Evolutionary conservation across 30 jellyfish, hydroid and myxozoan species (phyloP).

Genomic region (Nemopilema nomurai): DNA sequence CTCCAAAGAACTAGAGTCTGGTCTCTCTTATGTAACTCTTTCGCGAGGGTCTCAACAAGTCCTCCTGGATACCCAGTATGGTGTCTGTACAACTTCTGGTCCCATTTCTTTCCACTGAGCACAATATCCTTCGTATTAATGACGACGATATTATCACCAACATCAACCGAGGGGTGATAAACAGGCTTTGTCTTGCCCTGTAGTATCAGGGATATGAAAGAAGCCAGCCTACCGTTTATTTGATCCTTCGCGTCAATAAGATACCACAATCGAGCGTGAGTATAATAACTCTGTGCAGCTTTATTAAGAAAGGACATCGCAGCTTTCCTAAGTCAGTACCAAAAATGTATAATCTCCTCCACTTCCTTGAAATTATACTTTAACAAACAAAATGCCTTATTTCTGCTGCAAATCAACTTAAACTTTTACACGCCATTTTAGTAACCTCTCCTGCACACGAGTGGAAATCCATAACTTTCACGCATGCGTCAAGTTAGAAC

Average conservation of each 20-base stretch:
- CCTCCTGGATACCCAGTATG: conserved; percentile 99
- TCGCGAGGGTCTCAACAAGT: conserved; percentile 69
- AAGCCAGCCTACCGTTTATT: conserved; percentile 84
- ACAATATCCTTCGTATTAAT: conserved; percentile 80
- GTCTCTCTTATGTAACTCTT: conserved; percentile 70
- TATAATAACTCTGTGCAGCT: conserved; percentile 78
- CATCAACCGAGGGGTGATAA: conserved; percentile 85
- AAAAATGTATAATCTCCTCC: too few relatives aligned
- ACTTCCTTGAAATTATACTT: background rate
- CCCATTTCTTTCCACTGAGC: conserved; percentile 90
- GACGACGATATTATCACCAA: conserved; percentile 97
- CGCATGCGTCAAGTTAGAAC: too few relatives aligned
- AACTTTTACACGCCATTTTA: background rate
- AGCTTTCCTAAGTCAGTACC: too few relatives aligned
- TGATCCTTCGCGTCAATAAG: conserved; percentile 97
- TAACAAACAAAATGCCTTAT: too few relatives aligned
- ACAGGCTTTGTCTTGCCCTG: conserved; percentile 94
- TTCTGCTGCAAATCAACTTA: background rate
- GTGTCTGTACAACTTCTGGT: conserved; percentile 87
- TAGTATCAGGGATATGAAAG: conserved; percentile 66
- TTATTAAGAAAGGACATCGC: conserved; percentile 79
- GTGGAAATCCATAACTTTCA: background rate
- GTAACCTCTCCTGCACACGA: background rate
- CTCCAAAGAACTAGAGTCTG: conserved; percentile 94
- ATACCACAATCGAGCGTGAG: conserved; percentile 98